A percentile compares a stretch with the other conserved stretches of the same genome.
Evolutionary conservation across 2,888 invertebrate genomes (phyloP).

Genomic region (Autographa gamma): DNA sequence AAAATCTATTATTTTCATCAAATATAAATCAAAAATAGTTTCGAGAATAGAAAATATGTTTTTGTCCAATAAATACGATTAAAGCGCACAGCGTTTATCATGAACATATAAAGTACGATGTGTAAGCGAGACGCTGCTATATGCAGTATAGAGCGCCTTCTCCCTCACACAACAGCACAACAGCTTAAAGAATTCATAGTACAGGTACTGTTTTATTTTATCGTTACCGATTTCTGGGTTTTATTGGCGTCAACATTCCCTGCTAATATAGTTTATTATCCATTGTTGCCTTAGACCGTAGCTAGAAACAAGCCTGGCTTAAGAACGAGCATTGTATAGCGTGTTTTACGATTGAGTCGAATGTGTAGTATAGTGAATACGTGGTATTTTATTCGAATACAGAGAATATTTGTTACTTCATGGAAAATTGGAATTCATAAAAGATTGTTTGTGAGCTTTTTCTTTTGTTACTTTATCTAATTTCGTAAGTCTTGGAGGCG

Average conservation of each 20-base stretch:
- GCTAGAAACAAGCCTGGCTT: constrained; percentile 6
- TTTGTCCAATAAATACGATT: too few species aligned
- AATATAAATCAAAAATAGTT: too few species aligned
- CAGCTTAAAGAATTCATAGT: too few species aligned
- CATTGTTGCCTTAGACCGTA: constrained; percentile 41
- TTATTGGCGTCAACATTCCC: constrained; percentile 69
- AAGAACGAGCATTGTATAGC: constrained; percentile 16
- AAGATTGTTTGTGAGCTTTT: background rate
- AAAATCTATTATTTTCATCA: too few species aligned
- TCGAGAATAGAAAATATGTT: too few species aligned
- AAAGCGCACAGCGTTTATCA: too few species aligned
- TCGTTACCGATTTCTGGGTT: constrained; percentile 68
- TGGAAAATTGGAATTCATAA: constrained; percentile 3
- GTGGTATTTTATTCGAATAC: background rate
- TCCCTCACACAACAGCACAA: too few species aligned
- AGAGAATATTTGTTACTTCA: constrained; percentile 1
- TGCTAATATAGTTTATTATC: constrained; percentile 62
- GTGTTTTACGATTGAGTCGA: constrained; percentile 7
- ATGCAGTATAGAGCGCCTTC: too few species aligned
- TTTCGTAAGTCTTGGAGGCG: background rate
- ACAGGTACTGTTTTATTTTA: constrained; percentile 55
- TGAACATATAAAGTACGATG: too few species aligned
- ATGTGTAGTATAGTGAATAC: background rate
- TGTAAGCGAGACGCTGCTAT: too few species aligned
- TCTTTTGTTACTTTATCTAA: background rate